Evolutionary conservation across 1,140 invertebrate species (phyloP).

Genomic region (Pseudomyrmex flavicornis): DNA sequence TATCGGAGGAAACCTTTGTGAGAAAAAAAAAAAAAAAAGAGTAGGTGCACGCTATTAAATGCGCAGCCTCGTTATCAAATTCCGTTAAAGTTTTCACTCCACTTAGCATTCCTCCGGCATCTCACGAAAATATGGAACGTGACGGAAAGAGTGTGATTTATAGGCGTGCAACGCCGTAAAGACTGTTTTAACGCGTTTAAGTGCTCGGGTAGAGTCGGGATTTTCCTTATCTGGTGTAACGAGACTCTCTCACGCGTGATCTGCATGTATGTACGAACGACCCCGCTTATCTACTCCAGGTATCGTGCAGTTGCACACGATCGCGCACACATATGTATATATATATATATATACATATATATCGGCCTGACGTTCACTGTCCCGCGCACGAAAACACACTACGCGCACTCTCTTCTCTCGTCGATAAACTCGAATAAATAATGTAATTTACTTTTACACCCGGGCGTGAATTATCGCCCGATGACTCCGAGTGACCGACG

Average conservation of each 20-base stretch:
- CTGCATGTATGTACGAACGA: slow-evolving; percentile 40
- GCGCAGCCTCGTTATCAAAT: slow-evolving; percentile 25
- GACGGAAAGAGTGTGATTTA: slow-evolving; percentile 77
- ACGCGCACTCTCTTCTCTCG: not conserved
- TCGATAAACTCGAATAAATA: slow-evolving; percentile 48
- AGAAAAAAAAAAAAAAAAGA: no score
- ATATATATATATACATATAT: no score
- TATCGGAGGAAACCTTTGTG: no score
- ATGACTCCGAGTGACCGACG: not conserved
- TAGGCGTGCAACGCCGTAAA: slow-evolving; percentile 59
- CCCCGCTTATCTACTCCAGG: slow-evolving; percentile 52
- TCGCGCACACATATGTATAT: not conserved
- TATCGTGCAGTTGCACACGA: not conserved
- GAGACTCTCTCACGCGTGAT: slow-evolving; percentile 48
- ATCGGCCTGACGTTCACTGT: slow-evolving; percentile 14
- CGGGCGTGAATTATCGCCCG: slow-evolving; percentile 21
- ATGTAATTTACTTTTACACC: slow-evolving; percentile 20
- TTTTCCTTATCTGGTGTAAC: slow-evolving; percentile 69
- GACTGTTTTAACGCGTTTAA: slow-evolving; percentile 58
- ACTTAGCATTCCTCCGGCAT: slow-evolving; percentile 56
- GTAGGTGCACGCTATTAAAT: no score
- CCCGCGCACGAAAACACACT: not conserved
- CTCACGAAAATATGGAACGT: slow-evolving; percentile 77
- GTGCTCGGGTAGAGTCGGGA: slow-evolving; percentile 35
- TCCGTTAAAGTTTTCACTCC: slow-evolving; percentile 30